Evolutionary conservation across 1,140 invertebrate species (phyloP).

Genomic region (Meloidogyne chitwoodi): DNA sequence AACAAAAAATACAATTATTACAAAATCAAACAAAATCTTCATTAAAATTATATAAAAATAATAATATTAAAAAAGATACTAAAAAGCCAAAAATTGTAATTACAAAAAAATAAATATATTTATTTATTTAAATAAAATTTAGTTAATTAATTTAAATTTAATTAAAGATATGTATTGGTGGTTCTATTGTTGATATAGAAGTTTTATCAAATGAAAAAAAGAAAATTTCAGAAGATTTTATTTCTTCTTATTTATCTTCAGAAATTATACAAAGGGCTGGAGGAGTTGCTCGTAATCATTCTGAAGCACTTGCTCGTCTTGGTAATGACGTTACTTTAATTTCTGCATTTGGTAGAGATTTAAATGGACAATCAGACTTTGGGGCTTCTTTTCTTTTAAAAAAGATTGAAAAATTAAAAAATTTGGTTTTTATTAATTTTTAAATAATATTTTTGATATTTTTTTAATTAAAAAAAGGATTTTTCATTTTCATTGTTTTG

Average conservation of each 20-base stretch:
- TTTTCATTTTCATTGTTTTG: constrained; percentile 2
- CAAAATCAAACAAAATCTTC: too few relatives aligned
- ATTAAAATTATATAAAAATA: too few relatives aligned
- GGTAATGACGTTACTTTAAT: constrained; percentile 69
- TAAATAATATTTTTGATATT: neutral
- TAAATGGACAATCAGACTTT: constrained; percentile 1
- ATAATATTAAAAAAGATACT: too few relatives aligned
- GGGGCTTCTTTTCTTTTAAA: constrained; percentile 10
- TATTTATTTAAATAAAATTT: neutral
- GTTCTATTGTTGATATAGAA: constrained; percentile 73
- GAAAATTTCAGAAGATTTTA: constrained; percentile 63
- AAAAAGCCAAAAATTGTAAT: constrained; percentile 25
- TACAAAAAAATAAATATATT: neutral
- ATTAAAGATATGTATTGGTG: constrained; percentile 75
- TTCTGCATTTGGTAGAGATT: constrained; percentile 75
- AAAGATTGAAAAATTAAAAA: constrained; percentile 9
- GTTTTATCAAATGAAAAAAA: constrained; percentile 67
- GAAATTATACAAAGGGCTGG: constrained; percentile 68
- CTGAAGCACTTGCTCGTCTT: constrained; percentile 75
- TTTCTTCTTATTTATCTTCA: constrained; percentile 74
- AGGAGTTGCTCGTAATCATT: constrained; percentile 85
- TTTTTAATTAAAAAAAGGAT: neutral
- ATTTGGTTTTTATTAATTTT: constrained; percentile 15
- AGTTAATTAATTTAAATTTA: neutral
- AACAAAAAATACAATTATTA: too few relatives aligned